Base-by-base conservation (phyloP, 2,888 invertebrate genomes). In the Eulithis prunata region DNA sequence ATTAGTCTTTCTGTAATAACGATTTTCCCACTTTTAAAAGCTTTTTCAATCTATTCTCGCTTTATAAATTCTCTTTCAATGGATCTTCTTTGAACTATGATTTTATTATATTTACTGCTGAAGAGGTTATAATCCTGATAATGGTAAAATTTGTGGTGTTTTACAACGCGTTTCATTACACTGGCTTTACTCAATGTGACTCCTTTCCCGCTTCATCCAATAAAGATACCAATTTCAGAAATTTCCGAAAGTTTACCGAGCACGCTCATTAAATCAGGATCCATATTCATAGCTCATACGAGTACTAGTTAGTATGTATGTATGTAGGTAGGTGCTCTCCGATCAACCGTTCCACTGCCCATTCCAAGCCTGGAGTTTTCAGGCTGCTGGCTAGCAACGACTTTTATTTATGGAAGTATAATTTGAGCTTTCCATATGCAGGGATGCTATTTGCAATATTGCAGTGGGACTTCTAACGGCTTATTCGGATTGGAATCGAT, bases 231-330 rank as follows among this genome's bases (percentile, higher is more conserved):
- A 49, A 13, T 14, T 56, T 13, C 55, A 38, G 52, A 51, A 21
- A 47, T 62, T 57, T 36, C 55, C 46, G 46, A 57, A 59, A 66
- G 62, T 56, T 59, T 59, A 58, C 57, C 54, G 51, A 56, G 56
- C 59, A 51, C 38, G 13, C 41, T 57, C 55, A 52, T 58, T 62
- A 59, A 58, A 62, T 41, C 55, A 46, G 49, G 46, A 62, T 66
- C 59, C 66, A 66, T 62, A 66, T 66, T 66, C 66, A 66, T 66
- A 55, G 45, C 45, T 21, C 56, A 54, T 43, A 56, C 58, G 49
- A 59, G 45, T 47, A 55, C 61, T 54, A 54, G 47, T 47, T 46
- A 49, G 14, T 56, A 55, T 43, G 43, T 38, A 21, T 41, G 38
- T 53, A 32, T 32, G 32, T 32, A 32, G 32, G 4, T 5, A 2